A percentile compares a stretch with the other conserved stretches of the same genome.
phyloP scores from a whole-genome alignment of 2,888 invertebrate genomes.

The Ormyrus nitidulus region DNA sequence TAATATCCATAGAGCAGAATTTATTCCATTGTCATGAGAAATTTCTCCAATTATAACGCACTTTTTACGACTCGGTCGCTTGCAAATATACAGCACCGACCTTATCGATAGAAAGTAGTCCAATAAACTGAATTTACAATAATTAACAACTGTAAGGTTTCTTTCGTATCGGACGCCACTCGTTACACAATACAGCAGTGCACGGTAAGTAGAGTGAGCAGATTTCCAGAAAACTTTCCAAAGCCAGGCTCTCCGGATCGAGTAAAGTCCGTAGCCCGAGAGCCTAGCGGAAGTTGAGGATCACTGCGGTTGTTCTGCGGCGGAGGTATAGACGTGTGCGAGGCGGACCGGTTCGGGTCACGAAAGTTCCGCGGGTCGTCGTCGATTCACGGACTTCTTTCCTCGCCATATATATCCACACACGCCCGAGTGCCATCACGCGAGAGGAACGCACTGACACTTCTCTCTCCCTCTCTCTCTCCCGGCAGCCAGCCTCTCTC shows the following conservation, averaged over 20 bases:
- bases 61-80: too few relatives aligned
- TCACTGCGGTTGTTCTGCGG: constrained; percentile 60
- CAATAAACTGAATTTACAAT: too few relatives aligned
- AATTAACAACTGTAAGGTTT: too few relatives aligned
- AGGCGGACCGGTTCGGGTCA: constrained; percentile 74
- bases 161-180: too few relatives aligned
- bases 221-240: background rate
- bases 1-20: too few relatives aligned
- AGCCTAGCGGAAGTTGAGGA: constrained; percentile 65
- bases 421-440: constrained; percentile 8
- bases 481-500: constrained; percentile 1
- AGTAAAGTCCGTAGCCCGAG: constrained; percentile 1
- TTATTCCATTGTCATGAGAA: too few relatives aligned
- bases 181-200: too few relatives aligned
- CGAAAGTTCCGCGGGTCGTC: constrained; percentile 57
- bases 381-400: constrained; percentile 24
- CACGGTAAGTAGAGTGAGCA: too few relatives aligned
- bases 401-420: constrained; percentile 13
- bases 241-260: background rate
- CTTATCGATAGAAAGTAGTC: too few relatives aligned
- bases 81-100: too few relatives aligned
- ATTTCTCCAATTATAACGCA: too few relatives aligned
- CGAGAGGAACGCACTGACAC: constrained; percentile 16
- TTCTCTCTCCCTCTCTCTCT: constrained; percentile 25
- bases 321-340: constrained; percentile 59